phyloP scores from a whole-genome alignment of 2,113 vertebrate genomes.

The Cyanoderma ruficeps region DNA sequence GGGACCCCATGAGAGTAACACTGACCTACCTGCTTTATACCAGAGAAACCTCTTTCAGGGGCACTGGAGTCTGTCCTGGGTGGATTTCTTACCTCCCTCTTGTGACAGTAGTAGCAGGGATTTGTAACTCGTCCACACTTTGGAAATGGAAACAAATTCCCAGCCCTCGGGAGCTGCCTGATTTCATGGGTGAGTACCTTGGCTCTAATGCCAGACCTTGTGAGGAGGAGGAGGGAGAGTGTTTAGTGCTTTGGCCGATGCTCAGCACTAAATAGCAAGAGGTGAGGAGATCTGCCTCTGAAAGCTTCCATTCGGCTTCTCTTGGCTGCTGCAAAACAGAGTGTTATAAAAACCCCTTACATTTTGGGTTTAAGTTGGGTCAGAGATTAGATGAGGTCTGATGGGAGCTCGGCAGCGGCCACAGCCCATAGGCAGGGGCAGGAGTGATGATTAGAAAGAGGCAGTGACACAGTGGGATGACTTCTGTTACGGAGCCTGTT shows the following conservation, averaged over 20 bases:
- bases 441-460: neutral
- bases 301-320: neutral
- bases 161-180: neutral
- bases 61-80: neutral
- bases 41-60: neutral
- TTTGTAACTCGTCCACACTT: neutral
- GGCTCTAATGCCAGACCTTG: neutral
- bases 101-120: neutral
- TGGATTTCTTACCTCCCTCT: neutral
- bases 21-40: neutral
- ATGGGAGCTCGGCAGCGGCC: accelerated
- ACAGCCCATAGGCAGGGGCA: neutral
- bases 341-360: neutral
- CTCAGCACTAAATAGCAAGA: neutral
- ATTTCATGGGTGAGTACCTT: neutral
- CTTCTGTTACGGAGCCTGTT: neutral
- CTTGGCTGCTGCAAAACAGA: neutral
- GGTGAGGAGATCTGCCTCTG: neutral
- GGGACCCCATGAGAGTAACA: neutral
- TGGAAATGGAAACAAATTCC: slow-evolving; percentile 4
- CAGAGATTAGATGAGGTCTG: neutral
- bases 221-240: neutral
- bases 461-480: neutral
- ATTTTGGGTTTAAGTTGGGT: neutral
- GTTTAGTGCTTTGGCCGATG: neutral